Conservation (phyloP, 2,113 vertebrate genomes). For the Prunella himalayana region DNA sequence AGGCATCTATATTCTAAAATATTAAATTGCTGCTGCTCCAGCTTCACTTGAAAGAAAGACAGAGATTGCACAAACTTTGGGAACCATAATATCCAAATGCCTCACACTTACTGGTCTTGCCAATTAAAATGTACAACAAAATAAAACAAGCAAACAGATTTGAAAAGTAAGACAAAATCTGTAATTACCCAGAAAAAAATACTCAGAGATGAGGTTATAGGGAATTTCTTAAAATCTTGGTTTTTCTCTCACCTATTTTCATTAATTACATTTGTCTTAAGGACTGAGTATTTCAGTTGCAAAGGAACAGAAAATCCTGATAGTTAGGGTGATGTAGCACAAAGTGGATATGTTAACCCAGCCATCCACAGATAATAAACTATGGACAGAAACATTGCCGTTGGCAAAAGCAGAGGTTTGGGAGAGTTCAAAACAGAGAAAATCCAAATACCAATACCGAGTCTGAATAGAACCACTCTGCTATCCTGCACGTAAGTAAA, state of each 20-base stretch:
- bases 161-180: neutral
- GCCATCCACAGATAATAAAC: neutral
- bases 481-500: constrained; percentile 1
- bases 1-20: neutral
- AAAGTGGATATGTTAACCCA: neutral
- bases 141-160: neutral
- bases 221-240: neutral
- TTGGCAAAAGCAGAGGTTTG: neutral
- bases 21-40: neutral
- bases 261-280: neutral
- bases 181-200: neutral
- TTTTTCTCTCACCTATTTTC: neutral
- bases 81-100: neutral
- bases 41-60: neutral
- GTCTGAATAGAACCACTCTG: neutral
- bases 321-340: neutral
- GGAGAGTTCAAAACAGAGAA: neutral
- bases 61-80: neutral
- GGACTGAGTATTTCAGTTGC: neutral
- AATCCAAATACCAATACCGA: neutral
- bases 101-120: neutral
- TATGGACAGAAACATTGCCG: neutral
- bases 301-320: neutral
- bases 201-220: neutral
- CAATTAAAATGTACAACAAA: neutral